phyloP scores from a whole-genome alignment of 2,888 invertebrate species.

The Drosophila mimetica region DNA sequence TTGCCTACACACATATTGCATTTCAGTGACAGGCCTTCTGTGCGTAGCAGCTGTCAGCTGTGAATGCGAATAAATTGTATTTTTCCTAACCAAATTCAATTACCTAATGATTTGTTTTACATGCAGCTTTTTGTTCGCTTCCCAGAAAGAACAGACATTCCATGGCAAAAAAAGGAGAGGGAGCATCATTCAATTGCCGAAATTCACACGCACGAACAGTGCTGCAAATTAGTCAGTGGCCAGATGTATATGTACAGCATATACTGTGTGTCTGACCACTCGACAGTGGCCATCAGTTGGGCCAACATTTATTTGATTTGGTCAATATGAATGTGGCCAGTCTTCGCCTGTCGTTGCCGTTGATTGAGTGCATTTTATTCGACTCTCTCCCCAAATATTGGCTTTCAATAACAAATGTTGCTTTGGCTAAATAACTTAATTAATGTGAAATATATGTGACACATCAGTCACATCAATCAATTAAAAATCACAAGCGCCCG shows the following conservation, averaged over 20 bases:
- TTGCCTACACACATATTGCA: slow-evolving; percentile 56
- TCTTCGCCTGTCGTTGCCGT: slow-evolving; percentile 57
- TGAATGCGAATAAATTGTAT: slow-evolving; percentile 72
- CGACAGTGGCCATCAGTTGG: slow-evolving; percentile 24
- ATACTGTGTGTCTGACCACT: slow-evolving; percentile 14
- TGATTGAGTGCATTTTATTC: slow-evolving; percentile 57
- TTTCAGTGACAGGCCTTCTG: slow-evolving; percentile 56
- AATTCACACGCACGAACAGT: slow-evolving; percentile 67
- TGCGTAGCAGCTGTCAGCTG: slow-evolving; percentile 64
- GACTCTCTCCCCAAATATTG: slow-evolving; percentile 23
- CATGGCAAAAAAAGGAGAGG: background rate
- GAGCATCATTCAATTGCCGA: slow-evolving; percentile 44
- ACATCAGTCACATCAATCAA: slow-evolving; percentile 13
- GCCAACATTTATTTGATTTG: slow-evolving; percentile 36
- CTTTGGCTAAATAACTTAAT: slow-evolving; percentile 31
- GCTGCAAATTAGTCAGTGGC: slow-evolving; percentile 66
- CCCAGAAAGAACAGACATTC: slow-evolving; percentile 3
- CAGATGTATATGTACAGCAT: slow-evolving; percentile 5
- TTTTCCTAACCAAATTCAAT: slow-evolving; percentile 66
- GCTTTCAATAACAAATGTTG: slow-evolving; percentile 24
- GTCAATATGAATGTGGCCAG: slow-evolving; percentile 41
- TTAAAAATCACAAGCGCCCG: background rate
- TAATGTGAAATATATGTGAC: slow-evolving; percentile 17
- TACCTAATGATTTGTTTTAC: slow-evolving; percentile 73
- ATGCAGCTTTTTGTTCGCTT: slow-evolving; percentile 30